A percentile compares a stretch with the other conserved stretches of the same genome.
Conservation (phyloP, 1,140 invertebrate species). For the Phocides pigmalion region DNA sequence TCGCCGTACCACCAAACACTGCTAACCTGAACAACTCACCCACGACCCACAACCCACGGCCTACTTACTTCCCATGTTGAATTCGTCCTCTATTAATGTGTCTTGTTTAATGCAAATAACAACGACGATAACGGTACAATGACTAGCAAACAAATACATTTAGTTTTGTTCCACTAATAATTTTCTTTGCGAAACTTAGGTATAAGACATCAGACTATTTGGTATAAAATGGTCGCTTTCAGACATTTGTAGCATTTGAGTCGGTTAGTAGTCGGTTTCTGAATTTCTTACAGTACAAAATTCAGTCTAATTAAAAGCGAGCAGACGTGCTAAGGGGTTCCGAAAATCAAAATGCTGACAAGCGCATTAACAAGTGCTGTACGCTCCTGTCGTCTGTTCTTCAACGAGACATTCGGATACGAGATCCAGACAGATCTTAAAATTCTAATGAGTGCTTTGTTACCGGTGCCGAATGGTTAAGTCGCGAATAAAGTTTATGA, state of each 20-base stretch:
- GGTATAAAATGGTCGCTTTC: no score
- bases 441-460: slow-evolving; percentile 30
- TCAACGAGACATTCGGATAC: slow-evolving; percentile 2
- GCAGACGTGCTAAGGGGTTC: background rate
- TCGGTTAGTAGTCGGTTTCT: no score
- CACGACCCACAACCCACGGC: slow-evolving; percentile 33
- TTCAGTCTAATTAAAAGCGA: background rate
- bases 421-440: slow-evolving; percentile 17
- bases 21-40: slow-evolving; percentile 38
- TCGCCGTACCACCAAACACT: slow-evolving; percentile 43
- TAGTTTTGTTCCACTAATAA: no score
- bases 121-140: no score
- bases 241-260: no score
- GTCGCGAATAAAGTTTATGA: slow-evolving; percentile 46
- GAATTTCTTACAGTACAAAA: no score
- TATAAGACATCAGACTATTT: no score
- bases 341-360: background rate
- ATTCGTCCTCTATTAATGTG: background rate
- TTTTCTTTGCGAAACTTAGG: no score
- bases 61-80: slow-evolving; percentile 13
- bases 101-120: background rate
- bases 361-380: background rate
- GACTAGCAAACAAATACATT: no score
- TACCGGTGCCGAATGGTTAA: slow-evolving; percentile 27
- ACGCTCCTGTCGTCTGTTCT: background rate